Percentiles rank a stretch among this genome's conserved stretches.
Conservation (phyloP, 2,113 vertebrate genomes). For the Nansenia antarctica region DNA sequence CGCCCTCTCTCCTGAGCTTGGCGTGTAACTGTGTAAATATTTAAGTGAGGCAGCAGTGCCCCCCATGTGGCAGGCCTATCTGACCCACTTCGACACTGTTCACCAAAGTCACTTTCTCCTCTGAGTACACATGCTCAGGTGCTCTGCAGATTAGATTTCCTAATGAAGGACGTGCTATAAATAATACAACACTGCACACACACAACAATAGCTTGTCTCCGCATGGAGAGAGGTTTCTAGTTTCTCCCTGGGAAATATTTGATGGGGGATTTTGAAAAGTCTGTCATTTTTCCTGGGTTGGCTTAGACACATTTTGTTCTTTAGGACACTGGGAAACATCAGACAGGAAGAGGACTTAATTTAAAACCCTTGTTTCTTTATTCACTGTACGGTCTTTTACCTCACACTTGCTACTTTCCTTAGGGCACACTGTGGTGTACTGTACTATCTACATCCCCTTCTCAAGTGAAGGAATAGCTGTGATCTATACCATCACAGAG, state of each 20-base stretch:
- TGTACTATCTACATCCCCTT: no score
- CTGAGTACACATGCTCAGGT: background rate
- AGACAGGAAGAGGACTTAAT: background rate
- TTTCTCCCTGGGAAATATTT: background rate
- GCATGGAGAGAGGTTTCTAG: background rate
- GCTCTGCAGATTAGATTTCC: slow-evolving; percentile 45
- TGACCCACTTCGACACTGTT: slow-evolving; percentile 49
- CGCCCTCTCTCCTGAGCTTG: background rate
- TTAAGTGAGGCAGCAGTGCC: slow-evolving; percentile 8
- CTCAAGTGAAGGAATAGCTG: no score
- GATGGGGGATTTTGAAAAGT: no score
- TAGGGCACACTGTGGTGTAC: no score
- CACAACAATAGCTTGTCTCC: background rate
- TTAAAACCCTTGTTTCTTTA: no score
- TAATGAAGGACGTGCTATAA: slow-evolving; percentile 50
- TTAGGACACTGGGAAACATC: background rate
- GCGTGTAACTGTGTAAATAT: slow-evolving; percentile 14
- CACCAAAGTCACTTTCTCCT: slow-evolving; percentile 44
- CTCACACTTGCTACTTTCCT: no score
- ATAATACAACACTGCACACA: slow-evolving; percentile 38
- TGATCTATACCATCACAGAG: no score
- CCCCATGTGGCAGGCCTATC: background rate
- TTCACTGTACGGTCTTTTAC: background rate
- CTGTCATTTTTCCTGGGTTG: background rate
- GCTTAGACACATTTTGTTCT: background rate